phyloP scores from a whole-genome alignment of 1,140 invertebrate genomes.

The Stegodyphus mimosarum region DNA sequence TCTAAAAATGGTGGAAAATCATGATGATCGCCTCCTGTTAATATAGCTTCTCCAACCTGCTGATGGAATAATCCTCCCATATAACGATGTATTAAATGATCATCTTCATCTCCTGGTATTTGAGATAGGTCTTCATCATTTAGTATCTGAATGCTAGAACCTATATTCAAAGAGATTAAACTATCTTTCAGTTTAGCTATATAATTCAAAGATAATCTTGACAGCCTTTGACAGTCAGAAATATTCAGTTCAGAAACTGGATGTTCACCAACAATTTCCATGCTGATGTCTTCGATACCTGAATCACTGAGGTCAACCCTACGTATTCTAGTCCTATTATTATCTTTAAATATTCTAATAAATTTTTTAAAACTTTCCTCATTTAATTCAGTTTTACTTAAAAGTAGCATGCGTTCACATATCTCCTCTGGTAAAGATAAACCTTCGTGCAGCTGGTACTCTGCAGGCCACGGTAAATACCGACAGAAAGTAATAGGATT shows the following conservation, averaged over 20 bases:
- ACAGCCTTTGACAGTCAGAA: conserved; percentile 77
- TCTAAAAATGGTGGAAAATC: neutral
- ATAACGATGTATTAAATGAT: conserved; percentile 70
- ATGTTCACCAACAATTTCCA: conserved; percentile 78
- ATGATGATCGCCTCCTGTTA: neutral
- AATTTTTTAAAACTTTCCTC: conserved; percentile 69
- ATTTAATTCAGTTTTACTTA: conserved; percentile 63
- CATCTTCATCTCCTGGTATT: conserved; percentile 71
- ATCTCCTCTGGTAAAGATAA: conserved; percentile 77
- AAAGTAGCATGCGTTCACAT: conserved; percentile 71
- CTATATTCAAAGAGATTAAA: conserved; percentile 5
- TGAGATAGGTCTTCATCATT: conserved; percentile 16
- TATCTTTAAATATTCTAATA: conserved; percentile 79
- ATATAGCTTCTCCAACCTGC: neutral
- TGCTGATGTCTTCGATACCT: conserved; percentile 77
- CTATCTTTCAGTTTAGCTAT: conserved; percentile 4
- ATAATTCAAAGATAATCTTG: conserved; percentile 63
- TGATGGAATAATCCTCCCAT: conserved; percentile 15
- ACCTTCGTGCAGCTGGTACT: conserved; percentile 59
- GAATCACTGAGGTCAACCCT: conserved; percentile 78
- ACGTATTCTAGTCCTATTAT: conserved; percentile 76
- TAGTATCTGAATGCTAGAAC: neutral
- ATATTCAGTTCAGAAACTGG: conserved; percentile 79
- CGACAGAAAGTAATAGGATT: conserved; percentile 74
- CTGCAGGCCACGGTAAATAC: conserved; percentile 65